These are phyloP conservation scores for Xylota sylvarum DNA, from an alignment of 2,888 invertebrate genomes.

Conservation along the genomic window DNA sequence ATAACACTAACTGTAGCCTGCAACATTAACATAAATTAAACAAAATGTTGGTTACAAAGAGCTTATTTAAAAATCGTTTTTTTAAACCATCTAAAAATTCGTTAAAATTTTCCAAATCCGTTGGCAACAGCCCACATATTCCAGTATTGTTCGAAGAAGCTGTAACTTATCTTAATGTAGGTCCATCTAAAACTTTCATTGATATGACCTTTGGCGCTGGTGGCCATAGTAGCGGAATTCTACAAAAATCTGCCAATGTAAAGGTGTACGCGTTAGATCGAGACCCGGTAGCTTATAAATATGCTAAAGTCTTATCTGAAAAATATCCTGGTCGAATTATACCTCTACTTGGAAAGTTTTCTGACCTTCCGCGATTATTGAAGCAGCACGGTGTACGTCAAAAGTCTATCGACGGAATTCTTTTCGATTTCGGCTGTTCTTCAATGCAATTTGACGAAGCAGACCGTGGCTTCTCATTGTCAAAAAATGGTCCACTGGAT, in stretches of 20 bases:
- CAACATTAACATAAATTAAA: constrained; percentile 82
- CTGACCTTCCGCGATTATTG: constrained; percentile 91
- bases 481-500: constrained; percentile 94
- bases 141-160: constrained; percentile 92
- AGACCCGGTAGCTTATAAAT: constrained; percentile 92
- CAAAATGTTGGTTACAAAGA: constrained; percentile 75
- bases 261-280: constrained; percentile 94
- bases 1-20: constrained; percentile 86
- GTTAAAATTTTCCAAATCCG: constrained; percentile 11
- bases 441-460: constrained; percentile 96
- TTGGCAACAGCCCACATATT: constrained; percentile 85
- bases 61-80: constrained; percentile 37
- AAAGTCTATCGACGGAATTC: constrained; percentile 92
- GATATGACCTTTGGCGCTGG: constrained; percentile 99
- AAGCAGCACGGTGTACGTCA: constrained; percentile 86
- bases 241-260: constrained; percentile 88
- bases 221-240: constrained; percentile 92
- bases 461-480: constrained; percentile 94
- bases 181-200: constrained; percentile 88
- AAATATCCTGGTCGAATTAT: constrained; percentile 90
- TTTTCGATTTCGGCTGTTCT: constrained; percentile 97
- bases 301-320: constrained; percentile 88
- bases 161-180: constrained; percentile 88
- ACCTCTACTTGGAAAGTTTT: constrained; percentile 95
- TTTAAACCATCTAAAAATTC: constrained; percentile 7